A percentile compares a stretch with the other conserved stretches of the same genome.
These are phyloP conservation scores for Eleginops maclovinus DNA, from an alignment of 2,113 vertebrate species.

Conservation along the genomic window DNA sequence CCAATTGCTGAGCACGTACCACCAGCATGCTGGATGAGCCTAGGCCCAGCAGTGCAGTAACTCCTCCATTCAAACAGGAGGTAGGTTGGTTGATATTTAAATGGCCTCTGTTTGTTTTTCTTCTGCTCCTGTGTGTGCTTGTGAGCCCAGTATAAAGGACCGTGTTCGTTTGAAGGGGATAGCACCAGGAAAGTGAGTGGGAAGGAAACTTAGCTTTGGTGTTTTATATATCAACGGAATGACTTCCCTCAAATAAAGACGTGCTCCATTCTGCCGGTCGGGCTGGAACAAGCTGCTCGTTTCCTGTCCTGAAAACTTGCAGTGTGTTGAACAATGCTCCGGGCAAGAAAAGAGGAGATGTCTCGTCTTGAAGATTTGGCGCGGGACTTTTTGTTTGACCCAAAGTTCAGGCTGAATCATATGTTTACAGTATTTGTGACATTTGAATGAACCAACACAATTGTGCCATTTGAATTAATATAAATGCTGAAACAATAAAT, in stretches of 20 bases:
- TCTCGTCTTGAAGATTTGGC: slow-evolving; percentile 61
- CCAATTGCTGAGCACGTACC: slow-evolving; percentile 11
- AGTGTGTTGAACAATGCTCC: slow-evolving; percentile 77
- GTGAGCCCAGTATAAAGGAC: slow-evolving; percentile 80
- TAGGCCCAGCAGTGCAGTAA: slow-evolving; percentile 41
- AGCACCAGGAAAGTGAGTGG: slow-evolving; percentile 78
- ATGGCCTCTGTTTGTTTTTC: slow-evolving; percentile 81
- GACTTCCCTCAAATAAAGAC: slow-evolving; percentile 85
- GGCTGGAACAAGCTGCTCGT: slow-evolving; percentile 80
- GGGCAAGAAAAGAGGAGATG: slow-evolving; percentile 61
- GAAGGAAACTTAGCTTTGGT: slow-evolving; percentile 84
- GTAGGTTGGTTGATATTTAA: slow-evolving; percentile 80
- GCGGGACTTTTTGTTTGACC: slow-evolving; percentile 64
- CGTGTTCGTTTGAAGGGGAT: slow-evolving; percentile 79
- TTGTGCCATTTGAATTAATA: slow-evolving; percentile 64
- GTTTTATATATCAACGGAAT: slow-evolving; percentile 86
- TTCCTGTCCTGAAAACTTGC: slow-evolving; percentile 80
- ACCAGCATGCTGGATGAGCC: slow-evolving; percentile 4
- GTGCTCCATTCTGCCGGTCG: slow-evolving; percentile 73
- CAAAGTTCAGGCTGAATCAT: slow-evolving; percentile 67
- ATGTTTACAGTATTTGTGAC: slow-evolving; percentile 79
- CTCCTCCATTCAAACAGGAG: slow-evolving; percentile 72
- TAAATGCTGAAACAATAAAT: slow-evolving; percentile 72
- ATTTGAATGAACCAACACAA: slow-evolving; percentile 73
- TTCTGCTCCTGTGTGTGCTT: slow-evolving; percentile 76